Evolutionary conservation across 64 coral and sea anemone species (phyloP).

Genomic region (Acropora tenuis): DNA sequence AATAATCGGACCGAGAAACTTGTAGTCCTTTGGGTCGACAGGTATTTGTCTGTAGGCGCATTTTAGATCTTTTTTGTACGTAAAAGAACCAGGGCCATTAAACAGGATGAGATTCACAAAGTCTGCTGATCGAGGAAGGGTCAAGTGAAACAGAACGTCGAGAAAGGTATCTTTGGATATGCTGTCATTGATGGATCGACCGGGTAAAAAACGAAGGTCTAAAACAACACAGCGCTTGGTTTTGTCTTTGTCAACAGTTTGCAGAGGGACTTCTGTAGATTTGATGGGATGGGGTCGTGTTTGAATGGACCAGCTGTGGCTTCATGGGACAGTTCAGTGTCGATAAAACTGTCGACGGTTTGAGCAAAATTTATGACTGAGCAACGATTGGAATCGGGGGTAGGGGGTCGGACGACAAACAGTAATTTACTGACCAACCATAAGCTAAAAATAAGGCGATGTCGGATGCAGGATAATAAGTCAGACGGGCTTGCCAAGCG

Average conservation of each 20-base stretch:
- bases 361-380: not conserved
- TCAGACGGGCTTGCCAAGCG: too few relatives aligned
- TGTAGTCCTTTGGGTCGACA: not conserved
- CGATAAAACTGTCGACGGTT: not conserved
- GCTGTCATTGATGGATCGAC: constrained; percentile 18
- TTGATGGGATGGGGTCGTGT: not conserved
- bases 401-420: too few relatives aligned
- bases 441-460: too few relatives aligned
- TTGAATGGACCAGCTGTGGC: constrained; percentile 33
- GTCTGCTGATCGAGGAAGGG: not conserved
- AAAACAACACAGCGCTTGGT: not conserved
- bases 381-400: not conserved
- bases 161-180: constrained; percentile 17
- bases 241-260: constrained; percentile 24
- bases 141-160: not conserved
- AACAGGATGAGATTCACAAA: not conserved
- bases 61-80: not conserved
- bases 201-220: not conserved
- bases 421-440: too few relatives aligned
- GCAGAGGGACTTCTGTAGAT: not conserved
- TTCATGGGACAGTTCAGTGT: constrained; percentile 7
- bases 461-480: too few relatives aligned
- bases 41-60: too few relatives aligned
- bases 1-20: not conserved
- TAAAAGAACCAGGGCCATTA: not conserved